A percentile compares a stretch with the other conserved stretches of the same genome.
These are phyloP conservation scores for Eublepharis macularius DNA, from an alignment of 2,113 vertebrate genomes.

Conservation along the genomic window DNA sequence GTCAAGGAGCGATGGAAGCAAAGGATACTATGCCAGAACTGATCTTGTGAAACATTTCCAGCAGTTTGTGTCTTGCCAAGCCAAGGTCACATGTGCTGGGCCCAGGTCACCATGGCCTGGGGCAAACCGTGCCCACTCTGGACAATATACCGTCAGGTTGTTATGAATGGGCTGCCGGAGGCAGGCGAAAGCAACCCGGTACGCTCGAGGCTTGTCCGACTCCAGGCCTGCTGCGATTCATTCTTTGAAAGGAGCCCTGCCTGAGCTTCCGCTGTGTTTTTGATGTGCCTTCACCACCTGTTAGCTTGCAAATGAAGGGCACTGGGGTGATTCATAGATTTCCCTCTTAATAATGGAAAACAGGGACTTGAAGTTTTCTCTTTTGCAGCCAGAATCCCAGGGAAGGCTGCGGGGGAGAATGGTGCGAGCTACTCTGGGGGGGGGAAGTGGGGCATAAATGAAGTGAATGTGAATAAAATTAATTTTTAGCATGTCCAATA, in stretches of 20 bases:
- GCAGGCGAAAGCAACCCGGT: not conserved
- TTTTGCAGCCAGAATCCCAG: not conserved
- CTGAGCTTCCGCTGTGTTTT: not conserved
- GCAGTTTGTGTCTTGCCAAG: too few relatives aligned
- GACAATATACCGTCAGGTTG: too few relatives aligned
- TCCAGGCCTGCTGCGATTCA: not conserved
- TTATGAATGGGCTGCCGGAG: not conserved
- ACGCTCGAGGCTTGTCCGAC: not conserved
- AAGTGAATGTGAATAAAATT: too few relatives aligned
- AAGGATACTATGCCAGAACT: not conserved
- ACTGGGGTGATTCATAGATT: not conserved
- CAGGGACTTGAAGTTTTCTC: not conserved
- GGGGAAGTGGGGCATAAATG: too few relatives aligned
- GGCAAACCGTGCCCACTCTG: not conserved
- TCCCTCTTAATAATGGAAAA: not conserved
- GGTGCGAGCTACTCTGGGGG: too few relatives aligned
- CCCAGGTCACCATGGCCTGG: not conserved
- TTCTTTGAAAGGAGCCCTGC: not conserved
- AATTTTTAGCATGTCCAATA: too few relatives aligned
- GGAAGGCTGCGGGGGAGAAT: not conserved
- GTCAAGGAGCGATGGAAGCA: not conserved
- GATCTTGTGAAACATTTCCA: not conserved
- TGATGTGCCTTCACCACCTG: not conserved
- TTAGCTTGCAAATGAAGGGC: not conserved
- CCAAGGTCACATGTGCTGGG: not conserved